Base-by-base conservation (phyloP, 2,888 invertebrate genomes). In the Leptopilina syphax region DNA sequence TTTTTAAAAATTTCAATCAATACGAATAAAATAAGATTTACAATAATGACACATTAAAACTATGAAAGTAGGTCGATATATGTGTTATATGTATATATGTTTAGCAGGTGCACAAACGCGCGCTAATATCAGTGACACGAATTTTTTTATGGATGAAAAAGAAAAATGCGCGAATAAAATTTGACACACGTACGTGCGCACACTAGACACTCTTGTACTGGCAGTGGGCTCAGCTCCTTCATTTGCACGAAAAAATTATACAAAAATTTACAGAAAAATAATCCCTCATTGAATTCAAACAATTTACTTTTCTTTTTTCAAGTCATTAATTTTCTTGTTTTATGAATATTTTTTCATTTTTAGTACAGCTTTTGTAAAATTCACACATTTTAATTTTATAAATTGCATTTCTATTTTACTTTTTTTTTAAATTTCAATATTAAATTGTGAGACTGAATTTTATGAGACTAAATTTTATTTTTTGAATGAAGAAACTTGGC, bases 161-260 rank as follows among this genome's bases (percentile, higher is more conserved):
- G 12, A 50, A 50, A 50, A 50, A 50, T 50, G 50, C 50, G 9
- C 50, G 12, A 50, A 50, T 50, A 50, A 50, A 50, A 50, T 50
- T 9, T 50, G 50, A 50, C 50, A 65, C 50, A 50, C 76, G 82
- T 80, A 10, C 70, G 82, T 80, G 73, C 81, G 73, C 80, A 79
- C 79, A 77, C 70, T 81, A 79, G 78, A 78, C 70, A 83, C 79
- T 80, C 83, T 86, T 89, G 87, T 89, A 90, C 89, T 90, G 90
- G 90, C 89, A 90, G 90, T 90, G 90, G 87, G 88, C 86, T 88
- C 88, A 88, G 86, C 88, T 88, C 86, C 85, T 85, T 89, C 86
- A 86, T 88, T 88, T 50, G 10, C 50, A 50, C 50, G 50, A 50
- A 50, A 50, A 50, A 50, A 50, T 50, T 50, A 0, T 47, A 8